Base-by-base conservation (phyloP, 1,140 invertebrate species). In the Euura lappo region DNA sequence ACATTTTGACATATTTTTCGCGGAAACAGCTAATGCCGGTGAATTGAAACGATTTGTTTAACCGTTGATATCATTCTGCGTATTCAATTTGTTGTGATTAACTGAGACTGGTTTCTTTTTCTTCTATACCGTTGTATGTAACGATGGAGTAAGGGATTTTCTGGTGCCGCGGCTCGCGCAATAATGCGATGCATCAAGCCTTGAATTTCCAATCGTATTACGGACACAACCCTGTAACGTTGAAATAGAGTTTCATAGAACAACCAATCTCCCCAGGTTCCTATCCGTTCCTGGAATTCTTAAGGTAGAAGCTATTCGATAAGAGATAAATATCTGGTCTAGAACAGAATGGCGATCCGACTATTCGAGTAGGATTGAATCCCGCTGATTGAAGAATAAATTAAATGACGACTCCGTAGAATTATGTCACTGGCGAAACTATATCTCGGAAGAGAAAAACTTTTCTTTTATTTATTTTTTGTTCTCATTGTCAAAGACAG, bases 161-260 rank as follows among this genome's bases (percentile, higher is more conserved):
- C 28, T 28, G 28, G 28, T 28, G 28, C 28, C 28, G 28, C 28
- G 28, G 28, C n/a, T n/a, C n/a, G n/a, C n/a, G n/a, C n/a, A n/a
- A n/a, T n/a, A n/a, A 60, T n/a, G 51, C 8, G 51, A 60, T n/a
- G 51, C 51, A 2, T n/a, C 51, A 60, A n/a, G 51, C 51, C 51
- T 60, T 60, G 51, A 60, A 60, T 60, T 60, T 60, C 51, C 51
- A 60, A 60, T 60, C 51, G 51, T n/a, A 60, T 60, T 4, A 60
- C 51, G 51, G n/a, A n/a, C n/a, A 60, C 4, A n/a, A 60, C 8
- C 51, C 8, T 60, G n/a, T 28, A 28, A 28, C 28, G 28, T 28
- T 28, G 28, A 28, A 28, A 28, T 60, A 60, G 5, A 60, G 51
- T 60, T 6, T 60, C 10, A 60, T 60, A n/a, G 51, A 60, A 60